Base-by-base conservation (phyloP, 2,888 invertebrate species). In the Calliopum simillimum region DNA sequence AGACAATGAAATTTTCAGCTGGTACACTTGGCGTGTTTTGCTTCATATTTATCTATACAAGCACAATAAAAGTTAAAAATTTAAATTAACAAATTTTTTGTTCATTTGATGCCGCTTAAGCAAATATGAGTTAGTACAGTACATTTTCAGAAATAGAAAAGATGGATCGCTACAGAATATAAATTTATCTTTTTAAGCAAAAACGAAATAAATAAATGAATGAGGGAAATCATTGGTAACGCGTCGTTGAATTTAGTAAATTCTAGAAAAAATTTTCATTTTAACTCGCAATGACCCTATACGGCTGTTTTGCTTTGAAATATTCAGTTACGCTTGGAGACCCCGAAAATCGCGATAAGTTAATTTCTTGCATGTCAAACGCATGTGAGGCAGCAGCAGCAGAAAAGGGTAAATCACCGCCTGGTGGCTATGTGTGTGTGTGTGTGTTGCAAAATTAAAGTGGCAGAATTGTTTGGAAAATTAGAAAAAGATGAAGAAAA, bases 221-320 rank as follows among this genome's bases (percentile, higher is more conserved):
- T 79, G 80, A 82, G 84, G 85, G 85, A 85, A 83, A 80, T 81
- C 82, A 84, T 83, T 82, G 81, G 84, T 78, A 82, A 84, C 84
- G 85, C 84, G 84, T 82, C 84, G 85, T 78, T 85, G 84, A 77
- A 76, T 79, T 80, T 79, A 79, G 55, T 55, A 49, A 58, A 69
- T 23, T 21, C 23, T 47, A 62, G 13, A 49, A 62, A 71, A 68
- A 67, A 19, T 41, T 21, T n/a, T 46, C 53, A 49, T 63, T 69
- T 19, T 61, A 61, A 70, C 69, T 73, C 76, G 79, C 79, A 78
- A 78, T 78, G 78, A 79, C 76, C 77, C 80, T 72, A 56, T 66
- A 61, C 5, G 12, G 2, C 6, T 74, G 43, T 73, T 79, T 79
- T 77, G 79, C 79, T 79, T 80, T 79, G 77, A 41, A 21, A 33